Evolutionary conservation across 2,797 vertebrate species (phyloP), one percentile per base, ranked within the genome.

Genomic region (Chromobotia macracanthus): DNA sequence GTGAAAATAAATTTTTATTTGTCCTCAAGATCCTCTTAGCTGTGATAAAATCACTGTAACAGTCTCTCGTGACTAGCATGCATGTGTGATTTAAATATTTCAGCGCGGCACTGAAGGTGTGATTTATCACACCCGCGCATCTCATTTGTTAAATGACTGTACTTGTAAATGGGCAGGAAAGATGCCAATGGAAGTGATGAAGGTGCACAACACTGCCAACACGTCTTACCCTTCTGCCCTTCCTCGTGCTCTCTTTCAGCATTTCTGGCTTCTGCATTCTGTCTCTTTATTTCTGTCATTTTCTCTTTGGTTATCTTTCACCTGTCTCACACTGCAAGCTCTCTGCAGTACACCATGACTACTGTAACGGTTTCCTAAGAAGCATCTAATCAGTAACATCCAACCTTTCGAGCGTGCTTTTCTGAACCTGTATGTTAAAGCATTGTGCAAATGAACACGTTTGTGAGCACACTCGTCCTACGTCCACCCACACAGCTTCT

Each of bases 81-180:
- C 28, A 53, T 31, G 16, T 38, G 1, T 60, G 18, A 48, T 48
- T 21, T 25, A 50, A 35, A 58, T 28, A 72, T 60, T 25, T 21
- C 19, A 12, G 10, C 6, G 16, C 23, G 7, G 18, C 18, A 16
- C 12, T 11, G 25, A 48, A 69, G 38, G 21, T 70, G 31, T 38
- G 85, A 84, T 84, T 84, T 87, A 87, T 87, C 87, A 82, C 76
- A 82, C 87, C 84, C 67, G 90, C 86, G 86, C 81, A 28, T 87
- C 89, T 78, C 88, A 89, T 90, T 87, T 85, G 89, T 82, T 91
- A 89, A 89, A 89, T 90, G 88, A 87, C 85, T 89, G 35, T 69
- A 84, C 81, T 82, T 78, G 84, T 82, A 89, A 89, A 91, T 44
- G 23, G 85, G 88, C 72, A 86, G 86, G 65, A 38, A 28, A 83